Conservation (phyloP, 2,888 invertebrate genomes). For the Dryobotodes eremita region DNA sequence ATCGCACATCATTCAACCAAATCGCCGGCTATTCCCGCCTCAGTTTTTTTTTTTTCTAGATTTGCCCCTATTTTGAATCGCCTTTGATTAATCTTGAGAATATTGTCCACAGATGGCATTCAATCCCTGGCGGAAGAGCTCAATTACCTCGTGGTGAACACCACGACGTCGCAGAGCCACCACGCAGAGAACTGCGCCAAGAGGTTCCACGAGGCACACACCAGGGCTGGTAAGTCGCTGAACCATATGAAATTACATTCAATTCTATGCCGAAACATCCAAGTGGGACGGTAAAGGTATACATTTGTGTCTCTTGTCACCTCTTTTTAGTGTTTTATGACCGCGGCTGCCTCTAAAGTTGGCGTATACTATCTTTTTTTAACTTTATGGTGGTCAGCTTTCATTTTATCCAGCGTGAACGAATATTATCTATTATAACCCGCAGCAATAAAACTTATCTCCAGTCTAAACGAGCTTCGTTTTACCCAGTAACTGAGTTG, state of each 20-base stretch:
- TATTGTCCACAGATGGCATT: slow-evolving; percentile 61
- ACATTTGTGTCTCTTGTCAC: neutral
- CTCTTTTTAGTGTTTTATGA: neutral
- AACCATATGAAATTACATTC: neutral
- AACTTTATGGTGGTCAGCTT: no score
- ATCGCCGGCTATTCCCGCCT: neutral
- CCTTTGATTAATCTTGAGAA: no score
- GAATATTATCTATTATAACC: neutral
- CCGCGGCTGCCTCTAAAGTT: no score
- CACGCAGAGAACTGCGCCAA: slow-evolving; percentile 78
- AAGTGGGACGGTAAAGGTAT: neutral
- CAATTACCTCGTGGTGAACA: slow-evolving; percentile 68
- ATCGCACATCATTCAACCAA: neutral
- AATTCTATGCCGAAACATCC: neutral
- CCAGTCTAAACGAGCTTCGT: neutral
- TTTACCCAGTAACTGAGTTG: neutral
- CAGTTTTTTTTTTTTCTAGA: neutral
- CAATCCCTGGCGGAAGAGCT: slow-evolving; percentile 71
- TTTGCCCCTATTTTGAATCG: neutral
- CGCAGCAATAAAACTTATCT: neutral
- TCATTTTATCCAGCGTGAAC: neutral
- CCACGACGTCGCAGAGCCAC: slow-evolving; percentile 76
- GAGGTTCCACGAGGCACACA: slow-evolving; percentile 76
- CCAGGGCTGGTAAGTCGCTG: slow-evolving; percentile 72
- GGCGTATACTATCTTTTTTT: no score